Base-by-base conservation (phyloP, 2,113 vertebrate genomes). In the Neodontobutis hainanensis region DNA sequence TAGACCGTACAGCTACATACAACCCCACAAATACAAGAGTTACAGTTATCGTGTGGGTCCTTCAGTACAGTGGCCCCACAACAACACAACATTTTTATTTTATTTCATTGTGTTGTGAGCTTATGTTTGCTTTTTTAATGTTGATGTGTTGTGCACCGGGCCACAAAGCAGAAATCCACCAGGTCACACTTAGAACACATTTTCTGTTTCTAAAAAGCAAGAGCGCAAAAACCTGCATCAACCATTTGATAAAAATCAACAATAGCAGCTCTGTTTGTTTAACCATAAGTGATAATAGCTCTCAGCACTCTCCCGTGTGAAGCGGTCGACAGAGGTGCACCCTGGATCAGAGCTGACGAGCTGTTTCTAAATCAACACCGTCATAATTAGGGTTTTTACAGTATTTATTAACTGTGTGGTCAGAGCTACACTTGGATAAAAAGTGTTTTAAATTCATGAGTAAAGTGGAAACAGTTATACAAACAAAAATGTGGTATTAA, bases 391-490 rank as follows among this genome's bases (percentile, higher is more conserved):
- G 42, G 56, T 19, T 58, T 58, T 43, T 40, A 19, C 56, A 40
- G 56, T 16, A 58, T 58, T 58, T 42, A 58, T 58, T 42, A 58
- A 15, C 15, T 36, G 38, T 58, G 53, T 38, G 53, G 53, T 38
- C 34, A 4, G 14, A 36, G 50, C 19, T 5, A 11, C 5, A 9
- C 36, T 27, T 27, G 19, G 19, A 2, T 27, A 27, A 27, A 27
- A 27, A 11, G 5, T 58, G 56, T 58, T 36, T 42, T n/a, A 42
- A 15, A 40, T 6, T 46, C 55, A 8, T 2, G 14, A 36, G 32
- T 15, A 58, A 58, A 58, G 56, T 58, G 56, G 38, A 58, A 58
- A 58, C 56, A 58, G 56, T 58, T 58, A 58, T 36, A 58, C 56
- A 58, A 58, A 58, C 56, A 58, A 9, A 58, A 58, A 58, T 40